Evolutionary conservation across 2,888 invertebrate species (phyloP), one percentile per base, ranked within the genome.

Genomic region (Atherix ibis): DNA sequence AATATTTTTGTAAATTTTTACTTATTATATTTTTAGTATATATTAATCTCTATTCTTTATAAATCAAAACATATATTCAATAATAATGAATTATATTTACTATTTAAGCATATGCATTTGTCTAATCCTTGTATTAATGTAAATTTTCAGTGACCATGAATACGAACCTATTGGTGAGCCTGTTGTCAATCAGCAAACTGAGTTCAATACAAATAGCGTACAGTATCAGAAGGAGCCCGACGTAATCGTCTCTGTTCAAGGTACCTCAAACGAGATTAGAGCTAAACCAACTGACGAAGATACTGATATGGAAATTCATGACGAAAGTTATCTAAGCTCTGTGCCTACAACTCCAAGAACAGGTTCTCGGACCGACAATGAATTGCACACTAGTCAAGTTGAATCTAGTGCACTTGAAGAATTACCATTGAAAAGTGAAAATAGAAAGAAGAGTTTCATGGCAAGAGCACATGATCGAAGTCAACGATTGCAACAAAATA

Each of bases 81-180:
- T n/a, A n/a, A n/a, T n/a, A n/a, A n/a, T n/a, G n/a, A n/a, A n/a
- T n/a, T n/a, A n/a, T n/a, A n/a, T n/a, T n/a, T n/a, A n/a, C n/a
- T n/a, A n/a, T n/a, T n/a, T n/a, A n/a, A n/a, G n/a, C n/a, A n/a
- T n/a, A n/a, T n/a, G n/a, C n/a, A n/a, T n/a, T n/a, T n/a, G n/a
- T n/a, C n/a, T n/a, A n/a, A n/a, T n/a, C n/a, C n/a, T n/a, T n/a
- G n/a, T n/a, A n/a, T n/a, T n/a, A n/a, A n/a, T n/a, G n/a, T n/a
- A n/a, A n/a, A 3, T 19, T 28, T 19, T 12, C 68, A 88, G 87
- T 71, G 87, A 87, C 70, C 87, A 88, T 73, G 84, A 87, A 64
- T 88, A 88, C 67, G 88, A 88, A 68, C 82, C 84, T 48, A 78
- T 88, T 58, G 81, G 78, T 55, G 76, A 77, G 49, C 77, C 78